These are phyloP conservation scores for Fopius arisanus DNA, from an alignment of 1,140 invertebrate species.

Conservation along the genomic window DNA sequence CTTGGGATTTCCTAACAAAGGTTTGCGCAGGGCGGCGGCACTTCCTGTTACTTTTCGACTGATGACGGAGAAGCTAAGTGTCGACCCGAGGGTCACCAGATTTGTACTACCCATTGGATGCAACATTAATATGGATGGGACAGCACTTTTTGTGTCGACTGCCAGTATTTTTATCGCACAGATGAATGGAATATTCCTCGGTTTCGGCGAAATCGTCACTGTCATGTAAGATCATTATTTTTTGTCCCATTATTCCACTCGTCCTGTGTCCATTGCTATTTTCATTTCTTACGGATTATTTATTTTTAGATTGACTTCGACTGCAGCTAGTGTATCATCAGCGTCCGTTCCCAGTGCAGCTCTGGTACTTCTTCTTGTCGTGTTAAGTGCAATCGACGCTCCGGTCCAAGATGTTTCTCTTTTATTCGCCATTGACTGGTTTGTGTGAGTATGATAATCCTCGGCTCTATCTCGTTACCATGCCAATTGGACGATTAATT, in stretches of 20 bases:
- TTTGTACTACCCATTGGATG: constrained; percentile 92
- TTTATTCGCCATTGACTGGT: constrained; percentile 89
- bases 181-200: constrained; percentile 83
- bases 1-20: constrained; percentile 46
- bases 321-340: constrained; percentile 89
- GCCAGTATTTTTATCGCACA: constrained; percentile 93
- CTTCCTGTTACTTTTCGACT: constrained; percentile 93
- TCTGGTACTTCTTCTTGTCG: constrained; percentile 83
- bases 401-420: constrained; percentile 84
- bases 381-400: constrained; percentile 85
- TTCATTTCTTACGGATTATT: background rate
- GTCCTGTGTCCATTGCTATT: background rate
- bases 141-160: constrained; percentile 88
- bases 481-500: too few relatives aligned
- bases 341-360: constrained; percentile 94
- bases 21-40: constrained; percentile 83
- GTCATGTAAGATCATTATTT: constrained; percentile 73
- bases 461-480: background rate
- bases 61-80: constrained; percentile 89
- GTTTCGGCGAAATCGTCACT: constrained; percentile 80
- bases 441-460: constrained; percentile 79
- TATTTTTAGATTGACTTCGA: constrained; percentile 80
- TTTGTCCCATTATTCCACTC: background rate
- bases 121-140: constrained; percentile 95
- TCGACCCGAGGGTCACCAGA: constrained; percentile 89